Conservation (phyloP, 2,113 vertebrate species). For the Hemibates koningsi region DNA sequence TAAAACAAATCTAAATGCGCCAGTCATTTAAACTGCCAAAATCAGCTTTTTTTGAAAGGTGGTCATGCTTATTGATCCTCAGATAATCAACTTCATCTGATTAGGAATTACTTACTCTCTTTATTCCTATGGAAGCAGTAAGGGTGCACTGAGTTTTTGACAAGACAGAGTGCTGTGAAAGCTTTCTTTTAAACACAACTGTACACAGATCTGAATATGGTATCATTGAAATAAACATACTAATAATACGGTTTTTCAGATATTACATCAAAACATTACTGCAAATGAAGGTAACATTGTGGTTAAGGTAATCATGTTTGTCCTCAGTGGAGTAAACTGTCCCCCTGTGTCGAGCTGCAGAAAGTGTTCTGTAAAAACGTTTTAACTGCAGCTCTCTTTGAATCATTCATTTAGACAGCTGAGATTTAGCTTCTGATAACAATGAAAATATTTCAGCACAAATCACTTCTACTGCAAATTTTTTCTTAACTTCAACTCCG, state of each 20-base stretch:
- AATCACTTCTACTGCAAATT: background rate
- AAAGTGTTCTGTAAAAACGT: background rate
- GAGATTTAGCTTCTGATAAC: background rate
- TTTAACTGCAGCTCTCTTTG: background rate
- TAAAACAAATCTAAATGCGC: background rate
- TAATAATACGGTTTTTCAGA: background rate
- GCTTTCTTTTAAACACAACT: background rate
- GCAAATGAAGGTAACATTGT: background rate
- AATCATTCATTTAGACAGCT: background rate
- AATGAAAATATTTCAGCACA: background rate
- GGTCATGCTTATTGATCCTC: background rate
- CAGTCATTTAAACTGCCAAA: background rate
- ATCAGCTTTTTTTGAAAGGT: background rate
- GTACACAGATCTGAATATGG: background rate
- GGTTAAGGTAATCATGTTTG: background rate
- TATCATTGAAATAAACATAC: background rate
- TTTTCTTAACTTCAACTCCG: background rate
- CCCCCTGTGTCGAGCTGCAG: background rate
- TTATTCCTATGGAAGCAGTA: background rate
- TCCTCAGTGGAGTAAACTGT: background rate
- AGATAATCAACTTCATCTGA: background rate
- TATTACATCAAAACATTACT: background rate
- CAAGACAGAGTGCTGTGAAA: background rate
- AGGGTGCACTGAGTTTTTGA: background rate
- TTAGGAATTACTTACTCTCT: background rate